These are phyloP conservation scores for Eleutherodactylus coqui DNA, from an alignment of 2,797 vertebrate species.

Conservation along the genomic window DNA sequence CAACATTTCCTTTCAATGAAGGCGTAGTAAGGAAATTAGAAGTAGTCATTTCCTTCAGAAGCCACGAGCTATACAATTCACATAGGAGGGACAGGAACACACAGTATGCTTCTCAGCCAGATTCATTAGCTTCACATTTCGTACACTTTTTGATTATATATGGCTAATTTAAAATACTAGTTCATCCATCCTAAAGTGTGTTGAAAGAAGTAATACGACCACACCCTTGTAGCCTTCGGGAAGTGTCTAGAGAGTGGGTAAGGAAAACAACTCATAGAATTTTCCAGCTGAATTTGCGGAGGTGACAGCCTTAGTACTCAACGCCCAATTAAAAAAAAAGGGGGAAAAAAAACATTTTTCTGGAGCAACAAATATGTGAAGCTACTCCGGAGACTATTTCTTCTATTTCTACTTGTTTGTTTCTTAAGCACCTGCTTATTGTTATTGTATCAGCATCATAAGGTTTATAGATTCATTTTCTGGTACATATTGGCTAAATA, in stretches of 20 bases:
- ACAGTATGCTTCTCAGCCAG: not conserved
- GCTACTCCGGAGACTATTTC: not conserved
- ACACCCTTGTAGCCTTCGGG: slow-evolving; percentile 8
- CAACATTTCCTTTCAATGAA: slow-evolving; percentile 11
- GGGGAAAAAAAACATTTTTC: not conserved
- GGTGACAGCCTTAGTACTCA: slow-evolving; percentile 18
- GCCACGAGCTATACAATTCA: slow-evolving; percentile 21
- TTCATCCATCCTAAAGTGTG: slow-evolving; percentile 19
- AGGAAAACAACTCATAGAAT: not conserved
- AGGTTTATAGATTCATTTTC: not conserved
- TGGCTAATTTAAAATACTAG: not conserved
- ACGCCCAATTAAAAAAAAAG: not conserved
- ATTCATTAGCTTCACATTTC: not conserved
- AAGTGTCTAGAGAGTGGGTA: slow-evolving; percentile 25
- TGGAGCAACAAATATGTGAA: not conserved
- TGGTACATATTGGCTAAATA: not conserved
- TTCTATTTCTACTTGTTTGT: not conserved
- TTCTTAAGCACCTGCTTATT: not conserved
- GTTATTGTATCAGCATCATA: not conserved
- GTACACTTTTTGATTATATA: not conserved
- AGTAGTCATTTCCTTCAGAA: slow-evolving; percentile 33
- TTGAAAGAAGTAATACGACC: not conserved
- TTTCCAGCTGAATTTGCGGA: slow-evolving; percentile 5
- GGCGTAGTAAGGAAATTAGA: slow-evolving; percentile 23
- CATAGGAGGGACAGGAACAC: slow-evolving; percentile 32